phyloP scores from a whole-genome alignment of 1,140 invertebrate genomes.

The Platyscapa corneri region DNA sequence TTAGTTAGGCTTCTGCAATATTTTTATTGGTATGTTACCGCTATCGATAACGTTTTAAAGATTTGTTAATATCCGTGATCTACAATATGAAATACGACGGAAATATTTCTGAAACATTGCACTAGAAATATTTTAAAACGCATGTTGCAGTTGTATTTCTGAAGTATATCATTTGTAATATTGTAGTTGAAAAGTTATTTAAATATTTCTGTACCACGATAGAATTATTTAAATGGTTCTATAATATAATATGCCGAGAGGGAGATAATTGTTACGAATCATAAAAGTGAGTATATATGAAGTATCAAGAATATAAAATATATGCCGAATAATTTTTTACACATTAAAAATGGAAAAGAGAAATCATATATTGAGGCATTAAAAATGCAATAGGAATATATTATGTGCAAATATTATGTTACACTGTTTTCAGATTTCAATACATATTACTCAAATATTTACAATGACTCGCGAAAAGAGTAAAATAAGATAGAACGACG shows the following conservation, averaged over 20 bases:
- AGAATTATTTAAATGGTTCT: background rate
- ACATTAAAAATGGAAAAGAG: slow-evolving; percentile 1
- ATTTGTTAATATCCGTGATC: background rate
- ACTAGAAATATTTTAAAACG: background rate
- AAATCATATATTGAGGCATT: background rate
- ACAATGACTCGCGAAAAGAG: slow-evolving; percentile 3
- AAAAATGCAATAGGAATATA: background rate
- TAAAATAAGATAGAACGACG: slow-evolving; percentile 59
- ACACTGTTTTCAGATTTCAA: background rate
- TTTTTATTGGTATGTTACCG: background rate
- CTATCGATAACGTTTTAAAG: background rate
- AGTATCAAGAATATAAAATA: slow-evolving; percentile 10
- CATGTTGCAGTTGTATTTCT: background rate
- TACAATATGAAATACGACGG: background rate
- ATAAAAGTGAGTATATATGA: slow-evolving; percentile 14
- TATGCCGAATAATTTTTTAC: slow-evolving; percentile 40
- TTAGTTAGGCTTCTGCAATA: background rate
- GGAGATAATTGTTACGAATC: slow-evolving; percentile 24
- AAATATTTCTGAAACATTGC: background rate
- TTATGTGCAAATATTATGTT: slow-evolving; percentile 3
- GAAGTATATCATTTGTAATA: slow-evolving; percentile 2
- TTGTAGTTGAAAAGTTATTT: background rate
- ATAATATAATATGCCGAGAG: background rate
- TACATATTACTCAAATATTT: background rate
- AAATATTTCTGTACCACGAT: slow-evolving; percentile 1